Evolutionary conservation across 1,140 invertebrate species (phyloP), one percentile per base, ranked within the genome.

Genomic region (Bradynema listronoti): DNA sequence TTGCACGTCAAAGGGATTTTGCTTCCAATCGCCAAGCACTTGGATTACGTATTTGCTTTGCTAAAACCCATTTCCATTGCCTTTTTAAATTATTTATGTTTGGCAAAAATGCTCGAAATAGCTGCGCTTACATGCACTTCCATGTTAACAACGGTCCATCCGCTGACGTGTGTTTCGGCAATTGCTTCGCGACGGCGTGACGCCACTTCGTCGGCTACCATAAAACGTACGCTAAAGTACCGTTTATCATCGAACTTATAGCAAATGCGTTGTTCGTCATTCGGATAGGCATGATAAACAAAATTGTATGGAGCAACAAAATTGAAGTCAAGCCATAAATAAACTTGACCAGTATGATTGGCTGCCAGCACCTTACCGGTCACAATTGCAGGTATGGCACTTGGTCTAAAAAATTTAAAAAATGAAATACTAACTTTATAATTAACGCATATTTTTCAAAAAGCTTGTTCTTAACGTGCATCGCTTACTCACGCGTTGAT

Each of bases 181-280:
- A 72, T 61, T 16, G 71, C 63, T 30, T 78, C 76, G 49, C 67
- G 61, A 52, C 65, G 49, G 50, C 69, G 56, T 34, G 52, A 61
- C 33, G 66, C 65, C 30, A 77, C 68, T 33, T 78, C 76, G 11
- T 68, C 67, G 19, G 70, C 42, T 14, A 77, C 76, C n/a, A 61
- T 49, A 52, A 77, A 77, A 7, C 76, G 61, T 11, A 77, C 74
- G 14, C 73, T 52, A 45, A 77, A 73, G 47, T 78, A 75, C 11
- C 74, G 53, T 61, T 78, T 78, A 57, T 77, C 74, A 45, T 77
- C 74, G 52, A 77, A 76, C 64, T 77, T 78, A 56, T 75, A 77
- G 66, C 76, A 78, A 36, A 76, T 65, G 55, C 57, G 58, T 52
- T 77, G 74, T 14, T 55, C 41, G 58, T 77, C 74, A 42, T 77